Base-by-base conservation (phyloP, 1,140 invertebrate genomes). In the Bradysia coprophila region DNA sequence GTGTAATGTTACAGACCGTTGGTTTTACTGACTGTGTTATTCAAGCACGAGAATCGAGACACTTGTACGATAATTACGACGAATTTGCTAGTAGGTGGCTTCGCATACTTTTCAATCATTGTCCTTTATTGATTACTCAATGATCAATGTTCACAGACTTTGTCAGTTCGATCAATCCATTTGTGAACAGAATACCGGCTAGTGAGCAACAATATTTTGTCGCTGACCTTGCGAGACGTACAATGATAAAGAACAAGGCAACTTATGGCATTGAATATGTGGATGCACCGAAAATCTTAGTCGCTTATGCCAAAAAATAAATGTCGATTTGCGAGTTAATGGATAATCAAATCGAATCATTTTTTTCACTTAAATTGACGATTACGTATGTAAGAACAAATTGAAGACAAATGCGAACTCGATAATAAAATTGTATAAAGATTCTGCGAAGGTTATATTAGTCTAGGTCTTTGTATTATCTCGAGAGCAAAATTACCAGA, bases 111-210 rank as follows among this genome's bases (percentile, higher is more conserved):
- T 43, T 20, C 38, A 22, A 21, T 40, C 18, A 5, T 18, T 8
- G 10, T 20, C 10, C 20, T 38, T 40, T 20, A 20, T 31, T 39
- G 16, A 19, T 21, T 19, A 15, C 11, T 0, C 6, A 15, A 21
- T 13, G 22, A 24, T 40, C 21, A 21, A 16, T 39, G 32, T 1
- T 42, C 40, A n/a, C 51, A 83, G 82, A 76, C 49, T 73, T 80
- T 21, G 64, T 76, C 0, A 64, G 63, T 43, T 79, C 82, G 0
- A 73, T 87, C 4, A 84, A 81, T 54, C 83, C 84, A 0, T 87
- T 86, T 49, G 51, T 81, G 33, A 58, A 67, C 3, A 59, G 71
- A 20, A 74, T 89, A 43, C 76, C 81, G 0, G 48, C 62, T 0
- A 54, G 69, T 1, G 45, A 77, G 4, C 70, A 72, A 32, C 64